Percentiles rank a stretch among this genome's conserved stretches.
Conservation (phyloP, 2,888 invertebrate genomes). For the Galerucella nymphaeae region DNA sequence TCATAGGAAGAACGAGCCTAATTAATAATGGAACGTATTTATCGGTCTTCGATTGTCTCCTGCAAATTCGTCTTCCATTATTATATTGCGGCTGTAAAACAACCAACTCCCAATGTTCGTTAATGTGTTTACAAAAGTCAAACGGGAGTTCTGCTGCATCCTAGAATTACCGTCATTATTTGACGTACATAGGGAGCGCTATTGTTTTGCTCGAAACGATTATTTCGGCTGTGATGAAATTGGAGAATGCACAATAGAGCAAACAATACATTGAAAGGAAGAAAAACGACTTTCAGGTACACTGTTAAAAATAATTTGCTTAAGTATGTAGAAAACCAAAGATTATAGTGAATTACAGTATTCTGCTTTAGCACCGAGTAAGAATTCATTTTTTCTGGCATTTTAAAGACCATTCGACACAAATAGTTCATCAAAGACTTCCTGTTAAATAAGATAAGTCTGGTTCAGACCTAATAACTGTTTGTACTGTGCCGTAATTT, state of each 20-base stretch:
- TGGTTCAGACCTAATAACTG: too few relatives aligned
- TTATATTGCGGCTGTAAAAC: slow-evolving; percentile 19
- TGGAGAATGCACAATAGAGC: background rate
- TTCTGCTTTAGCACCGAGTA: too few relatives aligned
- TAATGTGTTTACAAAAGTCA: slow-evolving; percentile 28
- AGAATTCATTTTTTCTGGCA: too few relatives aligned
- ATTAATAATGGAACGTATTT: background rate
- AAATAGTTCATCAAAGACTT: too few relatives aligned
- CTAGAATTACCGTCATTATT: slow-evolving; percentile 33
- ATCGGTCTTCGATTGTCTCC: slow-evolving; percentile 21
- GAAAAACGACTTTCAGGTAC: background rate
- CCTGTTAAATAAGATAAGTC: too few relatives aligned
- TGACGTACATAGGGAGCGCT: slow-evolving; percentile 12
- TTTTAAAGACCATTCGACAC: too few relatives aligned
- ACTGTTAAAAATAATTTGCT: background rate
- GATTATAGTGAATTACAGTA: too few relatives aligned
- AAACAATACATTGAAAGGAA: background rate
- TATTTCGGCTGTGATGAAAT: slow-evolving; percentile 10
- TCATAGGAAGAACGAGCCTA: background rate
- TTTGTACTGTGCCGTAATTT: too few relatives aligned
- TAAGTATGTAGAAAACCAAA: too few relatives aligned
- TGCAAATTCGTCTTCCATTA: slow-evolving; percentile 18
- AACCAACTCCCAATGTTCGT: slow-evolving; percentile 20
- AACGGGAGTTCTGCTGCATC: slow-evolving; percentile 15
- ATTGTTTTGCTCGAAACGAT: slow-evolving; percentile 22